Conservation (phyloP, 2,888 invertebrate species). For the Sesamia inferens region DNA sequence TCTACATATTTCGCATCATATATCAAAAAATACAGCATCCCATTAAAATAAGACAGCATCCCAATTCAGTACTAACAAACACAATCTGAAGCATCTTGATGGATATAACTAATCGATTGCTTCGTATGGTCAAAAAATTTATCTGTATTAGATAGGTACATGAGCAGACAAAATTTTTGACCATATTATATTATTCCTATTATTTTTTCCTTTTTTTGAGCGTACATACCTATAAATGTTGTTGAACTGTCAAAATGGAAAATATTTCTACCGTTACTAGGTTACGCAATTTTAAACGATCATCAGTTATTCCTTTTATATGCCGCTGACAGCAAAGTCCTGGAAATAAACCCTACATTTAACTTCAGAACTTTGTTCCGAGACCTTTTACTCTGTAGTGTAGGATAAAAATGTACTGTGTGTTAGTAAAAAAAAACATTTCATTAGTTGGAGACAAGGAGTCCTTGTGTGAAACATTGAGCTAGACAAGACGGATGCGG, state of each 20-base stretch:
- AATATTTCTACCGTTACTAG: neutral
- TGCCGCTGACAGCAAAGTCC: conserved; percentile 2
- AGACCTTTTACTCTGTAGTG: conserved; percentile 33
- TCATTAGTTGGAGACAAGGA: conserved; percentile 62
- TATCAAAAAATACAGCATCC: no score
- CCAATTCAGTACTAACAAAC: no score
- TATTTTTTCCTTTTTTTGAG: no score
- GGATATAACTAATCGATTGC: neutral
- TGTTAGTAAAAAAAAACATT: conserved; percentile 51
- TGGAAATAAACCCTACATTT: neutral
- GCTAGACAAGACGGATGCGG: conserved; percentile 80
- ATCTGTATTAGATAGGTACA: no score
- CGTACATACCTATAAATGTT: neutral
- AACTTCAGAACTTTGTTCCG: conserved; percentile 5
- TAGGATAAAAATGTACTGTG: conserved; percentile 36
- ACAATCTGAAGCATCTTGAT: no score
- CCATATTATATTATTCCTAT: no score
- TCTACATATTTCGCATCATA: no score
- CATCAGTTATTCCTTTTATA: conserved; percentile 8
- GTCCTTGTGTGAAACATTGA: conserved; percentile 75
- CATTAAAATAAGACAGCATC: no score
- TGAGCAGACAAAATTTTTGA: no score
- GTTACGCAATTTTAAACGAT: neutral
- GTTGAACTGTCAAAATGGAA: neutral
- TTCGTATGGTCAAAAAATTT: neutral